phyloP scores from a whole-genome alignment of 2,797 vertebrate genomes.

The Ficedula albicollis region DNA sequence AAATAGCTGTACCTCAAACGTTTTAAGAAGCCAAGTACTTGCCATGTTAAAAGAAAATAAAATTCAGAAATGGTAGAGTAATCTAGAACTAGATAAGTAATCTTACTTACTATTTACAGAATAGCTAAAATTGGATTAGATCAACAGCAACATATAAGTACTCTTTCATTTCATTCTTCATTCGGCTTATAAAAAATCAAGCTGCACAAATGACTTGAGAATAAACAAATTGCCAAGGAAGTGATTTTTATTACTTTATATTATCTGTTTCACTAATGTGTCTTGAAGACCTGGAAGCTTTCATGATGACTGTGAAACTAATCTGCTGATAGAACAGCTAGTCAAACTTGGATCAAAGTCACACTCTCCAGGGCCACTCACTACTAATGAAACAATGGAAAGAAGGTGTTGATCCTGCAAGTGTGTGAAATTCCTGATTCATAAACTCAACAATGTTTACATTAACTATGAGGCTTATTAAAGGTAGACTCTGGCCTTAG shows the following conservation, averaged over 20 bases:
- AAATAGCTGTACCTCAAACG: not conserved
- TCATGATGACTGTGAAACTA: not conserved
- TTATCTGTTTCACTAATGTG: not conserved
- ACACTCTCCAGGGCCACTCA: not conserved
- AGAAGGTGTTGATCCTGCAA: not conserved
- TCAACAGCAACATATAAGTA: not conserved
- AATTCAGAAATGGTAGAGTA: not conserved
- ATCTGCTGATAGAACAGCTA: not conserved
- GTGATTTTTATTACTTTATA: not conserved
- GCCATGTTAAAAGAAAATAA: not conserved
- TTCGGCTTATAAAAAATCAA: not conserved
- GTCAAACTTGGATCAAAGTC: not conserved
- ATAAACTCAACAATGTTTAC: not conserved
- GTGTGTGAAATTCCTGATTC: not conserved
- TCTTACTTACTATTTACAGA: not conserved
- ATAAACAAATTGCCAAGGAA: not conserved
- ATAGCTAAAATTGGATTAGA: not conserved
- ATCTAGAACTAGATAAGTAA: not conserved
- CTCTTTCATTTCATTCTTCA: not conserved
- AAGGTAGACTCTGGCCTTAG: not conserved
- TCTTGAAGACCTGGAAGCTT: not conserved
- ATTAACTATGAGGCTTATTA: not conserved
- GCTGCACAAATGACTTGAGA: not conserved
- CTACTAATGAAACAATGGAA: not conserved
- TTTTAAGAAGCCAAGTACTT: not conserved